Conservation (phyloP, 2,888 invertebrate species). For the Corbicula japonica region DNA sequence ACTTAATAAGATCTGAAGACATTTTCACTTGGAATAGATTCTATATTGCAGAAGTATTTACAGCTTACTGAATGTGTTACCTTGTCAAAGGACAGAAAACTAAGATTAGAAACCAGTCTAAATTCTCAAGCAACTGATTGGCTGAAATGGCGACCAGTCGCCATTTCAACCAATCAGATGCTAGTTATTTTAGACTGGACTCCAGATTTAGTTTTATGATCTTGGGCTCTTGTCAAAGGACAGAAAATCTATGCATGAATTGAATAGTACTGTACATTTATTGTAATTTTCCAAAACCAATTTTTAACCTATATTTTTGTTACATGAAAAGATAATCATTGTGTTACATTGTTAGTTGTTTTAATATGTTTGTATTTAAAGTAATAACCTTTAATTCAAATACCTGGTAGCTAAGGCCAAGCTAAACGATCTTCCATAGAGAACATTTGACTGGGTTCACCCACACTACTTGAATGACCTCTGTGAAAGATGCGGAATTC, state of each 20-base stretch:
- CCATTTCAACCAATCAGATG: too few species aligned
- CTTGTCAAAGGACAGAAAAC: slow-evolving; percentile 17
- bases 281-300: slow-evolving; percentile 49
- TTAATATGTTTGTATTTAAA: too few species aligned
- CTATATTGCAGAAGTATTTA: slow-evolving; percentile 56
- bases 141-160: too few species aligned
- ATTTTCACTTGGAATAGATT: too few species aligned
- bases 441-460: slow-evolving; percentile 25
- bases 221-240: slow-evolving; percentile 13
- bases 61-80: slow-evolving; percentile 29
- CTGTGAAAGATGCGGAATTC: slow-evolving; percentile 2
- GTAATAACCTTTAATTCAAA: too few species aligned
- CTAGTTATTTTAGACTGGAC: too few species aligned
- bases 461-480: slow-evolving; percentile 28
- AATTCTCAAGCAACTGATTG: too few species aligned
- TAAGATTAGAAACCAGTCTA: too few species aligned
- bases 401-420: neutral
- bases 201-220: too few species aligned
- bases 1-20: too few species aligned
- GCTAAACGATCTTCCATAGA: slow-evolving; percentile 8
- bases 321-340: too few species aligned
- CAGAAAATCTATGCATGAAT: slow-evolving; percentile 51
- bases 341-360: too few species aligned
- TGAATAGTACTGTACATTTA: slow-evolving; percentile 45
- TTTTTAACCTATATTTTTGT: slow-evolving; percentile 44